Evolutionary conservation across 1,140 invertebrate genomes (phyloP).

Genomic region (Drosophila pseudoananassae): DNA sequence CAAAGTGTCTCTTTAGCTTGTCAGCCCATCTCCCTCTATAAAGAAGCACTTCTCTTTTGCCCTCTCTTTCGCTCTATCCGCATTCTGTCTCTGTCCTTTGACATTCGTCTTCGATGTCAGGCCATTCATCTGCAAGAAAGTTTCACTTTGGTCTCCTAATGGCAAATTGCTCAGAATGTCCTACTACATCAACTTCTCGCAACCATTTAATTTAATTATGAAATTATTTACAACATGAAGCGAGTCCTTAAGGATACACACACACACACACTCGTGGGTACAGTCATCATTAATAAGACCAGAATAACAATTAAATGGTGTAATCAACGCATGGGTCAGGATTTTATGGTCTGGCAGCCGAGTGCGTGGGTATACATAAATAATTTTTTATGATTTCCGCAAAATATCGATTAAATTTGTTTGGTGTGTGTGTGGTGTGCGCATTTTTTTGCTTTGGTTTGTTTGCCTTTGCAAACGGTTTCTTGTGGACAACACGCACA

Average conservation of each 20-base stretch:
- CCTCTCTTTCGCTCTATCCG: background rate
- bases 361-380: slow-evolving; percentile 66
- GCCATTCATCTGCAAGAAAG: slow-evolving; percentile 43
- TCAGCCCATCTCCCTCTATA: background rate
- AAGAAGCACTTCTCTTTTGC: background rate
- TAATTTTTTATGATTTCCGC: slow-evolving; percentile 71
- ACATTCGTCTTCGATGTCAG: slow-evolving; percentile 45
- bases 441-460: slow-evolving; percentile 30
- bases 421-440: slow-evolving; percentile 16
- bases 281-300: slow-evolving; percentile 51
- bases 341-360: slow-evolving; percentile 12
- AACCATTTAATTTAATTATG: slow-evolving; percentile 62
- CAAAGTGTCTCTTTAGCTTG: slow-evolving; percentile 39
- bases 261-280: slow-evolving; percentile 10
- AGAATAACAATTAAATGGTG: slow-evolving; percentile 61
- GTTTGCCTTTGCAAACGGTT: slow-evolving; percentile 24
- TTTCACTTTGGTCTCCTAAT: slow-evolving; percentile 22
- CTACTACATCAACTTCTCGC: slow-evolving; percentile 16
- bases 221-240: slow-evolving; percentile 51
- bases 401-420: slow-evolving; percentile 72
- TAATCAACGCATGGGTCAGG: slow-evolving; percentile 49
- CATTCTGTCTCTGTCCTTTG: background rate
- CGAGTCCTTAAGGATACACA: background rate
- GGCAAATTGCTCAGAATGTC: slow-evolving; percentile 27
- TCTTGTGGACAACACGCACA: slow-evolving; percentile 38